Evolutionary conservation across 2,888 invertebrate species (phyloP).

Genomic region (Sycophila texana): DNA sequence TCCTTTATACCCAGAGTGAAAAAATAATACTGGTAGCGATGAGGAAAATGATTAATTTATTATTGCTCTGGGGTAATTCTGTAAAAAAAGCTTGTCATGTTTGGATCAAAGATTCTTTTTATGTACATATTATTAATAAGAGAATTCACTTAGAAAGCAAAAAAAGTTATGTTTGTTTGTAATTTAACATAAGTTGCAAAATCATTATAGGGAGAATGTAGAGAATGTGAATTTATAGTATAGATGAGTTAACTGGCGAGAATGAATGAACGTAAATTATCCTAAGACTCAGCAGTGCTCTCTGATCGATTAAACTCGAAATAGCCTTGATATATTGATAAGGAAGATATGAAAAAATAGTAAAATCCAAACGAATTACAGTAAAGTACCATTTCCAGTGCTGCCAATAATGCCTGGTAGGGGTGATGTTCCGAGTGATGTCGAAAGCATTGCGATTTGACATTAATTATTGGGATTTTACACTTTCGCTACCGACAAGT

Average conservation of each 20-base stretch:
- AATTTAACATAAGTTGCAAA: constrained; percentile 36
- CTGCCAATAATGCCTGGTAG: constrained; percentile 75
- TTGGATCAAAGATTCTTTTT: constrained; percentile 66
- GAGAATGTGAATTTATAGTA: constrained; percentile 22
- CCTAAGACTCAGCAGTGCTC: constrained; percentile 64
- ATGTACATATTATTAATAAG: constrained; percentile 67
- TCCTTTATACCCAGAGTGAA: constrained; percentile 66
- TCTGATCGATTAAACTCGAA: constrained; percentile 61
- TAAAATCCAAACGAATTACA: constrained; percentile 58
- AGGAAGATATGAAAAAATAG: constrained; percentile 46
- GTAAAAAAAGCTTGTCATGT: constrained; percentile 60
- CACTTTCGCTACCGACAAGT: too few species aligned
- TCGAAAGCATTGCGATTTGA: constrained; percentile 15
- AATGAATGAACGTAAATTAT: constrained; percentile 51
- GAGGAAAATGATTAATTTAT: constrained; percentile 68
- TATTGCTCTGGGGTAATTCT: constrained; percentile 66
- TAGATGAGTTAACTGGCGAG: constrained; percentile 52
- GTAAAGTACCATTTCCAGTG: constrained; percentile 68
- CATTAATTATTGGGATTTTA: too few species aligned
- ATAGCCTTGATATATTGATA: constrained; percentile 59
- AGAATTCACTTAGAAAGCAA: constrained; percentile 55
- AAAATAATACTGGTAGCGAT: constrained; percentile 63
- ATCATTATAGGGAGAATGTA: constrained; percentile 28
- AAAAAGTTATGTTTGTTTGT: constrained; percentile 63
- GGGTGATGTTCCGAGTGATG: constrained; percentile 53